Percentiles rank a stretch among this genome's conserved stretches.
Conservation (phyloP, 2,797 vertebrate genomes). For the Cercopithecus diana region DNA sequence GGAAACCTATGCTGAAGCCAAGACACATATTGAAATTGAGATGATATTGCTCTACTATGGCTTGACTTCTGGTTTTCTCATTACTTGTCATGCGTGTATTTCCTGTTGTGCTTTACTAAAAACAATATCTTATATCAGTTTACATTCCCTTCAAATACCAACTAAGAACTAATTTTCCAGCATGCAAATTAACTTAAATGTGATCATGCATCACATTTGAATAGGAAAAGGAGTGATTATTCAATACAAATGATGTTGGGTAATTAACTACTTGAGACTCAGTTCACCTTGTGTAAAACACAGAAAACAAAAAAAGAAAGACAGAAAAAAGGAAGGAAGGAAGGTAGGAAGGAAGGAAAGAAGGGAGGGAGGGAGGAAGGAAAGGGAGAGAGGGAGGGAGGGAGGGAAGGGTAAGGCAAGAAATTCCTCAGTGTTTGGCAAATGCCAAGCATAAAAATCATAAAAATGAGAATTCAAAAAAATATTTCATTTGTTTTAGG, state of each 20-base stretch:
- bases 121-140: neutral
- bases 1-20: constrained; percentile 23
- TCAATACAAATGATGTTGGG: neutral
- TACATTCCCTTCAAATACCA: neutral
- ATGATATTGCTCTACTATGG: neutral
- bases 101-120: constrained; percentile 45
- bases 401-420: neutral
- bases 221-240: neutral
- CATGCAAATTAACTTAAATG: constrained; percentile 14
- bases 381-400: neutral
- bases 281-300: neutral
- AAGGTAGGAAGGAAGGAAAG: too few species aligned
- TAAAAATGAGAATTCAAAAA: neutral
- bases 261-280: neutral
- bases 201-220: neutral
- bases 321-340: neutral
- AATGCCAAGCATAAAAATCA: neutral
- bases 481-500: neutral
- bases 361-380: neutral
- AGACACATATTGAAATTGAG: neutral
- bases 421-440: neutral
- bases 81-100: constrained; percentile 2
- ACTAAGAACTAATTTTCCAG: neutral
- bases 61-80: constrained; percentile 40
- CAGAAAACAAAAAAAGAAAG: neutral